Evolutionary conservation across 2,888 invertebrate species (phyloP), one percentile per base, ranked within the genome.

Genomic region (Axea sp.): DNA sequence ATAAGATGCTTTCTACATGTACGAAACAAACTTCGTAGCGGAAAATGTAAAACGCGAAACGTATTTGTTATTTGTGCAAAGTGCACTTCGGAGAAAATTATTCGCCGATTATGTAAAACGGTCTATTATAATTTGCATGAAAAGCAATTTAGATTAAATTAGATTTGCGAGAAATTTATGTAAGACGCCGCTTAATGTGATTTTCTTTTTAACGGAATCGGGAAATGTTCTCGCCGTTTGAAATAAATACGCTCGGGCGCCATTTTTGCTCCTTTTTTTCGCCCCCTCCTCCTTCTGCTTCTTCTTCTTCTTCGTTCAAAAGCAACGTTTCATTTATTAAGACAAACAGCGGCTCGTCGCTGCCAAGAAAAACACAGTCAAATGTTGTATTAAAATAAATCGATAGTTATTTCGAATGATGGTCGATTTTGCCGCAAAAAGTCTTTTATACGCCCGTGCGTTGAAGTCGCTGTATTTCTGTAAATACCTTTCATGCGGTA

Each of bases 141-240:
- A 45, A 62, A 62, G 71, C 71, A 71, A 71, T 71, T 71, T 41
- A 64, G 62, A 62, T 71, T 62, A 71, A 71, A 71, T 71, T 71
- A 62, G 62, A 71, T 71, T 71, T 57, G 51, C 49, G 47, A 28
- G 59, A 59, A 62, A 69, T 69, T 69, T 53, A 55, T 69, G 60
- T 62, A 62, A 60, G 60, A 55, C 45, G 39, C 31, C 28, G 59
- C 15, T 68, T 59, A 59, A 59, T 39, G 51, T 28, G 49, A 67
- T 67, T 67, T 31, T 28, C 28, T 45, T 55, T 49, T 47, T 55
- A 49, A 45, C 30, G 31, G 6, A 67, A 65, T 55, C 22, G 37
- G 12, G 14, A 31, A 31, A 14, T 43, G 24, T 30, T 51, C 22
- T 41, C 9, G 26, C 14, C 35, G 19, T 65, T 53, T 8, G 17